A percentile compares a stretch with the other conserved stretches of the same genome.
These are phyloP conservation scores for Quiscalus mexicanus DNA, from an alignment of 2,113 vertebrate species.

Conservation along the genomic window DNA sequence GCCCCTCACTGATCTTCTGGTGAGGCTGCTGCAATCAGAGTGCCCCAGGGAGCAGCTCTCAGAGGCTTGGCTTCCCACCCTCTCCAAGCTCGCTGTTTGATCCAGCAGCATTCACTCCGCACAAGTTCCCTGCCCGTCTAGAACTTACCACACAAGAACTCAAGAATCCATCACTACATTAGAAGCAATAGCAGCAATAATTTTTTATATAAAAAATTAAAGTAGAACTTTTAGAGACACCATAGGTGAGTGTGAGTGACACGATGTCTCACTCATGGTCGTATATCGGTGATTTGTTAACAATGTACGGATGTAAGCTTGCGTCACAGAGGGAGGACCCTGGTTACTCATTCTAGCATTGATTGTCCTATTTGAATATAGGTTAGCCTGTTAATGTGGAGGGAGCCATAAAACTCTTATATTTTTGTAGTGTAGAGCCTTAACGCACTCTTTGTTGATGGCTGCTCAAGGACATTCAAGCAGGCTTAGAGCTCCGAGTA, in stretches of 20 bases:
- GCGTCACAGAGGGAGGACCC: too few species aligned
- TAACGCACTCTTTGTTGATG: too few species aligned
- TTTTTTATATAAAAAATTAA: neutral
- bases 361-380: too few species aligned
- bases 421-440: too few species aligned
- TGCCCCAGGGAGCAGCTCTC: neutral
- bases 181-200: neutral
- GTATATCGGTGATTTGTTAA: too few species aligned
- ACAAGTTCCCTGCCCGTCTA: neutral
- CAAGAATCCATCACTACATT: neutral
- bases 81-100: neutral
- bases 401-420: too few species aligned
- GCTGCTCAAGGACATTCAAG: neutral
- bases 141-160: neutral
- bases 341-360: too few species aligned
- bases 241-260: accelerated
- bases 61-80: neutral
- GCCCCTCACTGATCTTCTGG: neutral
- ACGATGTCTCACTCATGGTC: accelerated
- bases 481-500: neutral
- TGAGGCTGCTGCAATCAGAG: neutral
- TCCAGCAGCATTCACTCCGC: neutral
- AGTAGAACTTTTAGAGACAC: neutral
- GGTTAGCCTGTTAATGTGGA: too few species aligned
- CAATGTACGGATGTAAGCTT: too few species aligned